Conservation (phyloP, 53 echinoderm and acorn worm genomes). For the Echinometra lucunter region DNA sequence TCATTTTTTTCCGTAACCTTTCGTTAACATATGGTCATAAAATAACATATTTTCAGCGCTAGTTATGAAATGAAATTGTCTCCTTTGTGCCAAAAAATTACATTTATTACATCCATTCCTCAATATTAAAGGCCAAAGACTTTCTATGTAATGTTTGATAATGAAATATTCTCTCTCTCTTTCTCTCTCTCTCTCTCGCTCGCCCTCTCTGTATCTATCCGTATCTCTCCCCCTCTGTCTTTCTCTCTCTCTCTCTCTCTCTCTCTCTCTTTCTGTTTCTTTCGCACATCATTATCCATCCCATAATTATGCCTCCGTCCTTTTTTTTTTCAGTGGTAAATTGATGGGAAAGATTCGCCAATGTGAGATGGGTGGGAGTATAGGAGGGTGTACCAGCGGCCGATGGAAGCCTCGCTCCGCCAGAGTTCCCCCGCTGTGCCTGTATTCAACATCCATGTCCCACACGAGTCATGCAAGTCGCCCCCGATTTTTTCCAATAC, state of each 20-base stretch:
- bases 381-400: neutral
- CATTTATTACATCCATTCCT: no score
- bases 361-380: neutral
- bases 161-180: no score
- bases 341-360: neutral
- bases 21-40: no score
- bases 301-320: neutral
- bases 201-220: no score
- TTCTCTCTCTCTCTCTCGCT: neutral
- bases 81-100: no score
- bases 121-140: no score
- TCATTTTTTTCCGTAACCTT: no score
- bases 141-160: no score
- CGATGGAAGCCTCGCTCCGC: neutral
- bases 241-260: neutral
- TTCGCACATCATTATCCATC: neutral
- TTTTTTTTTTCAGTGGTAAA: neutral
- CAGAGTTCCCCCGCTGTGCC: neutral
- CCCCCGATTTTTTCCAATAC: neutral
- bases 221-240: no score
- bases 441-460: constrained; percentile 3
- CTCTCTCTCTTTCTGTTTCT: neutral
- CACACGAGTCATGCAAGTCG: neutral
- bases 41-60: no score
- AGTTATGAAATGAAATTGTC: no score